These are phyloP conservation scores for Heliconius aoede DNA, from an alignment of 2,888 invertebrate genomes.

Conservation along the genomic window DNA sequence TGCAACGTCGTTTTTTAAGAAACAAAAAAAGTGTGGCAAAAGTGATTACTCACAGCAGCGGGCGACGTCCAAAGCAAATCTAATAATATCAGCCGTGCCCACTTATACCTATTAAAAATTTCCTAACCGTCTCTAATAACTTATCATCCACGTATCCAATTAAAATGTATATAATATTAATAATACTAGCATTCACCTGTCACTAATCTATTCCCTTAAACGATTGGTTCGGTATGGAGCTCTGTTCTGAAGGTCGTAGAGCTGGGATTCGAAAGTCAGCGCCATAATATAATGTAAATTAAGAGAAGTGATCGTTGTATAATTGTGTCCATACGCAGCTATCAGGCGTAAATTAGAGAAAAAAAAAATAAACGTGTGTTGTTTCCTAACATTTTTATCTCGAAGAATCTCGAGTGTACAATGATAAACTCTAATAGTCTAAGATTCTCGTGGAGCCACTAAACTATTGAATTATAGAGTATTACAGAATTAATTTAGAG, in stretches of 20 bases:
- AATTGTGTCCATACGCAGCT: slow-evolving; percentile 42
- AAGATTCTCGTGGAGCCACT: neutral
- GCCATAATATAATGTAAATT: slow-evolving; percentile 51
- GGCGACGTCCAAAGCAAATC: slow-evolving; percentile 43
- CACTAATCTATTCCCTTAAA: slow-evolving; percentile 54
- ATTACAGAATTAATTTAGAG: no score
- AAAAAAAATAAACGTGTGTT: slow-evolving; percentile 28
- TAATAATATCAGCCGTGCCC: slow-evolving; percentile 44
- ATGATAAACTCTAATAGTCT: slow-evolving; percentile 10
- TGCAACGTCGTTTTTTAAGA: slow-evolving; percentile 31
- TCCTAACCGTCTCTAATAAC: slow-evolving; percentile 52
- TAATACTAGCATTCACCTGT: slow-evolving; percentile 72
- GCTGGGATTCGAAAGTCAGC: slow-evolving; percentile 51
- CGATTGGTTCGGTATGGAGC: slow-evolving; percentile 43
- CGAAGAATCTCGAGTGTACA: slow-evolving; percentile 5
- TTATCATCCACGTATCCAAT: slow-evolving; percentile 64
- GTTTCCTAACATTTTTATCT: slow-evolving; percentile 21
- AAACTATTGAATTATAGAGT: neutral
- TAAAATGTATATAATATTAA: slow-evolving; percentile 67
- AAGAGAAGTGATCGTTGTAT: slow-evolving; percentile 45
- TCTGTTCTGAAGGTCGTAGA: slow-evolving; percentile 49
- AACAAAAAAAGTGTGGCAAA: slow-evolving; percentile 39
- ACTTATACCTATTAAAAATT: slow-evolving; percentile 55
- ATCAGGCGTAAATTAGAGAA: slow-evolving; percentile 33
- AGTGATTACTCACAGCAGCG: slow-evolving; percentile 41